These are phyloP conservation scores for Uria lomvia DNA, from an alignment of 2,113 vertebrate species.

Conservation along the genomic window DNA sequence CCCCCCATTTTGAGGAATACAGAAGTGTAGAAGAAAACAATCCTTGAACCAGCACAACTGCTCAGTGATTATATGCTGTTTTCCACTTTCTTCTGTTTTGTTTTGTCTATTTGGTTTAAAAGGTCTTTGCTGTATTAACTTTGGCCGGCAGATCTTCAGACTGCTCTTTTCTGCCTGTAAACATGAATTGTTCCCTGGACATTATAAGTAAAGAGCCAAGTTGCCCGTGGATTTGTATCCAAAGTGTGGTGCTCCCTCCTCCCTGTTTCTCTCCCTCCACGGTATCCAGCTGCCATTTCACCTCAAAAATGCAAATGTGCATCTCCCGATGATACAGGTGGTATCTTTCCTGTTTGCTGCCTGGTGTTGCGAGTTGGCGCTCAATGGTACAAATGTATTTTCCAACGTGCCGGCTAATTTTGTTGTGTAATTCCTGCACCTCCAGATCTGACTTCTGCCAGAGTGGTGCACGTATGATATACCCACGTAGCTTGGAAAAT, in stretches of 20 bases:
- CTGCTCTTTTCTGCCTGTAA: not conserved
- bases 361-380: not conserved
- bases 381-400: not conserved
- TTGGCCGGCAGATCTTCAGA: not conserved
- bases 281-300: not conserved
- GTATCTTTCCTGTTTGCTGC: not conserved
- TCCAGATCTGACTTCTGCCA: not conserved
- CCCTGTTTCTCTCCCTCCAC: not conserved
- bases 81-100: not conserved
- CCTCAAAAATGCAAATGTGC: not conserved
- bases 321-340: not conserved
- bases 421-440: not conserved
- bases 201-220: not conserved
- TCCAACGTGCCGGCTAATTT: not conserved
- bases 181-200: not conserved
- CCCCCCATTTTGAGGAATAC: not conserved
- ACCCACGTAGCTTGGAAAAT: not conserved
- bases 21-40: not conserved
- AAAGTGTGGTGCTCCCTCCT: not conserved
- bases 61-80: not conserved
- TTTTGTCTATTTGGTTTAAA: not conserved
- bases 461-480: not conserved
- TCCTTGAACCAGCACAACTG: not conserved
- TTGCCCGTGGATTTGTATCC: not conserved
- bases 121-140: not conserved